A percentile compares a stretch with the other conserved stretches of the same genome.
Conservation (phyloP, 2,888 invertebrate species). For the Polymixis lichenea region DNA sequence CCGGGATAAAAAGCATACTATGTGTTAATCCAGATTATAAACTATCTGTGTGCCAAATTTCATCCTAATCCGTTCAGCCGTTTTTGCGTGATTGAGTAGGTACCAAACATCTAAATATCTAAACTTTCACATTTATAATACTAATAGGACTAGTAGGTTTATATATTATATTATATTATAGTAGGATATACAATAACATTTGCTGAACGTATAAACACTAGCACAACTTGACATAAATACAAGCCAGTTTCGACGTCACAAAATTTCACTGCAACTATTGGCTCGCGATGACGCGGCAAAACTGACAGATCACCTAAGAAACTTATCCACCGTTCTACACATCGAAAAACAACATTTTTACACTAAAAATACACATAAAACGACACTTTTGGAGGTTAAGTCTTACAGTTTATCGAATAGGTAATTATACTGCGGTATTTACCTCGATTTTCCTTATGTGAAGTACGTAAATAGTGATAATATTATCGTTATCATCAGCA, state of each 20-base stretch:
- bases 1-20: too few species aligned
- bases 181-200: too few species aligned
- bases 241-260: conserved; percentile 9
- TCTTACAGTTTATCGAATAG: background rate
- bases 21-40: too few species aligned
- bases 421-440: conserved; percentile 6
- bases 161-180: too few species aligned
- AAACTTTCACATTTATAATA: too few species aligned
- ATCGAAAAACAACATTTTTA: background rate
- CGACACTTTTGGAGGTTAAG: background rate
- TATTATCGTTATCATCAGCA: conserved; percentile 4
- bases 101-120: too few species aligned
- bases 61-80: too few species aligned
- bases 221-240: conserved; percentile 14
- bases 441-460: conserved; percentile 36
- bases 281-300: conserved; percentile 36
- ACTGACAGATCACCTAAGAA: conserved; percentile 4
- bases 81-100: too few species aligned
- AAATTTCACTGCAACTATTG: conserved; percentile 5
- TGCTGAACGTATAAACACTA: too few species aligned
- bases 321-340: background rate
- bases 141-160: too few species aligned
- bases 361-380: background rate
- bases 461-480: background rate
- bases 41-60: too few species aligned